These are phyloP conservation scores for Dipus sagitta DNA, from an alignment of 2,797 vertebrate species.

Conservation along the genomic window DNA sequence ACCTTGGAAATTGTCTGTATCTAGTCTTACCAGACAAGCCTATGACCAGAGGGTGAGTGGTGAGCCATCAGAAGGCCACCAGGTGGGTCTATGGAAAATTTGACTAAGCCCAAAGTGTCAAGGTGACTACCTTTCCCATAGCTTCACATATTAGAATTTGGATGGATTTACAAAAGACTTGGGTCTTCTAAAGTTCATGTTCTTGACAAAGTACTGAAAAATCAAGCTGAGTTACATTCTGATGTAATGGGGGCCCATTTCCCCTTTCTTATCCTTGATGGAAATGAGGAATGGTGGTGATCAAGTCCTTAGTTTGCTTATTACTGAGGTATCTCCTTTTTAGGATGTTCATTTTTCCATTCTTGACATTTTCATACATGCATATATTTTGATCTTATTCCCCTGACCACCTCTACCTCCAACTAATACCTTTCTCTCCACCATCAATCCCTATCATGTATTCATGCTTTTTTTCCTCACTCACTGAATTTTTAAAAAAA, in stretches of 20 bases:
- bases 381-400: too few relatives aligned
- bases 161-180: background rate
- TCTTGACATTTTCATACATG: too few relatives aligned
- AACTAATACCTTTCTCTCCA: too few relatives aligned
- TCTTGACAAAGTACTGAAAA: constrained; percentile 4
- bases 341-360: background rate
- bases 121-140: background rate
- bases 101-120: background rate
- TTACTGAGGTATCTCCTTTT: background rate
- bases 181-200: background rate
- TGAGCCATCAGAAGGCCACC: background rate
- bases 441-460: too few relatives aligned
- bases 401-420: background rate
- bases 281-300: background rate
- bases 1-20: background rate
- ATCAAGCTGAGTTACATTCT: constrained; percentile 41
- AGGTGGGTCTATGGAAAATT: background rate
- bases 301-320: background rate
- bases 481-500: too few relatives aligned
- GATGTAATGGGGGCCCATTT: background rate
- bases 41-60: background rate
- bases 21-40: background rate
- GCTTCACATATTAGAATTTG: constrained; percentile 10
- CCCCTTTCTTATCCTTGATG: background rate
- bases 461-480: too few relatives aligned